Conservation (phyloP, 2,113 vertebrate genomes). For the Mohoua ochrocephala region DNA sequence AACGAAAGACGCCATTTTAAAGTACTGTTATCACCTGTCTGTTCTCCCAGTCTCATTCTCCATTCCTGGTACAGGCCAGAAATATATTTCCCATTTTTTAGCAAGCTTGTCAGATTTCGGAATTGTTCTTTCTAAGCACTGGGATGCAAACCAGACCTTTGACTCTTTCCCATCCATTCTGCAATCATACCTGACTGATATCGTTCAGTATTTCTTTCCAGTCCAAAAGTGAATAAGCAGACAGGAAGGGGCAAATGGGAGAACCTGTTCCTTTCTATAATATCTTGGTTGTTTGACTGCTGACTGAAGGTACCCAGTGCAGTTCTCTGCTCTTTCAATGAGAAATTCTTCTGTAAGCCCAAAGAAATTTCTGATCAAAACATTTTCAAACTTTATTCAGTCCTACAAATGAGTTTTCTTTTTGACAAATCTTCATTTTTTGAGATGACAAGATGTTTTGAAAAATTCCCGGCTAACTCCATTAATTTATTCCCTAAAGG, state of each 20-base stretch:
- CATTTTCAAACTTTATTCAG: not conserved
- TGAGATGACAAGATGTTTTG: not conserved
- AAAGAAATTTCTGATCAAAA: not conserved
- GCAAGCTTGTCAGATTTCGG: not conserved
- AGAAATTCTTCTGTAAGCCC: not conserved
- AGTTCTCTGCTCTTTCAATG: not conserved
- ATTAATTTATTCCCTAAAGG: not conserved
- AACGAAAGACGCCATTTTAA: not conserved
- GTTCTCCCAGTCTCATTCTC: not conserved
- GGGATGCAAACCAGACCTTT: not conserved
- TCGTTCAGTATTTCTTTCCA: not conserved
- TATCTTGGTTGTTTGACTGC: not conserved
- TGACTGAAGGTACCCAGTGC: not conserved
- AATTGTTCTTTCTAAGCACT: not conserved
- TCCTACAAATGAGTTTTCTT: not conserved
- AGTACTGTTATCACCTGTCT: not conserved
- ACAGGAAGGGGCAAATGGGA: not conserved
- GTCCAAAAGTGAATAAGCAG: not conserved
- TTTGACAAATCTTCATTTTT: not conserved
- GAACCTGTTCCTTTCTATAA: not conserved
- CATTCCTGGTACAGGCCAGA: not conserved
- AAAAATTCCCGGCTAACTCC: not conserved
- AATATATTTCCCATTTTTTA: not conserved
- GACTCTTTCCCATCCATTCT: not conserved
- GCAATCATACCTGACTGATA: not conserved